A percentile compares a stretch with the other conserved stretches of the same genome.
These are phyloP conservation scores for Kuschelorhynchus macadamiae DNA, from an alignment of 2,888 invertebrate genomes.

Conservation along the genomic window DNA sequence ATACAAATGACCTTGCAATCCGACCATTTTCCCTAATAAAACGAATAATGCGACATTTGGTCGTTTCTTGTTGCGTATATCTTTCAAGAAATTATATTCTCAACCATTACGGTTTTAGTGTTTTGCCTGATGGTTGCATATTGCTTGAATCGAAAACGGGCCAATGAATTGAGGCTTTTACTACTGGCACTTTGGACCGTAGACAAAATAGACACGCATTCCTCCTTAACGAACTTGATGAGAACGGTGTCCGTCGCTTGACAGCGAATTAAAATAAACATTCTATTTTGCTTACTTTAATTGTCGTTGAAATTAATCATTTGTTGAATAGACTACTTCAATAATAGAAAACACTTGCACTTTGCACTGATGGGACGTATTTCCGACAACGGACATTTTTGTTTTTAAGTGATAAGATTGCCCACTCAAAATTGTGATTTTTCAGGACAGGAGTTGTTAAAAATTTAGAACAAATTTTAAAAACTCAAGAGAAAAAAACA, in stretches of 20 bases:
- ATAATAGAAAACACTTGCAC: too few species aligned
- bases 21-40: conserved; percentile 36
- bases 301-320: too few species aligned
- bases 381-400: too few species aligned
- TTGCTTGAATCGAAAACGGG: conserved; percentile 17
- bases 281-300: too few species aligned
- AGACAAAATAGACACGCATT: conserved; percentile 31
- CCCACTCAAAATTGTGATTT: too few species aligned
- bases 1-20: conserved; percentile 35
- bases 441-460: too few species aligned
- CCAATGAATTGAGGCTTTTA: conserved; percentile 34
- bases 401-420: too few species aligned
- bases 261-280: conserved; percentile 1
- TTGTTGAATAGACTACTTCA: too few species aligned
- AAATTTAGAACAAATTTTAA: too few species aligned
- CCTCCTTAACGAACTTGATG: conserved; percentile 29
- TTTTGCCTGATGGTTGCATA: conserved; percentile 26
- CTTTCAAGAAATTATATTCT: conserved; percentile 36
- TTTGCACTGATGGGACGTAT: too few species aligned
- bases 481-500: too few species aligned
- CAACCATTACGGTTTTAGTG: conserved; percentile 31
- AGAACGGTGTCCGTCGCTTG: conserved; percentile 9
- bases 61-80: conserved; percentile 29
- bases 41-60: conserved; percentile 23
- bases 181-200: conserved; percentile 27